phyloP scores from a whole-genome alignment of 2,113 vertebrate species.

The Panthera leo region DNA sequence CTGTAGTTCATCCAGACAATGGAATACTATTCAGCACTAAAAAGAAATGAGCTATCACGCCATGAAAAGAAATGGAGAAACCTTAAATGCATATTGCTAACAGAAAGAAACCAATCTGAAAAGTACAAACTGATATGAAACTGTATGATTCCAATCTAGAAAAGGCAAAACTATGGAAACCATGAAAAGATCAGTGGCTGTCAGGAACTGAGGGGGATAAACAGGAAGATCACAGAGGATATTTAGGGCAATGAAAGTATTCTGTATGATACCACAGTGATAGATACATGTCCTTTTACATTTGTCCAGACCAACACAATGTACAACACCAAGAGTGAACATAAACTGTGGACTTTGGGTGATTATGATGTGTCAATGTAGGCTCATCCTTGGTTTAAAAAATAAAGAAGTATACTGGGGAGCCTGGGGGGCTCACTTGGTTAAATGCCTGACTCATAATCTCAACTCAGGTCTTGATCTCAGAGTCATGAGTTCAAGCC shows the following conservation, averaged over 20 bases:
- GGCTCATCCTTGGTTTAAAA: background rate
- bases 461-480: too few relatives aligned
- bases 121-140: background rate
- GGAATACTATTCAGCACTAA: background rate
- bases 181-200: background rate
- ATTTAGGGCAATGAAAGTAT: background rate
- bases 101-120: background rate
- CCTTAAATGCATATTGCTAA: background rate
- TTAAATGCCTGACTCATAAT: too few relatives aligned
- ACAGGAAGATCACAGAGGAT: background rate
- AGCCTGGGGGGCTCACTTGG: too few relatives aligned
- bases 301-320: background rate
- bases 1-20: background rate
- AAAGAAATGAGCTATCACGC: background rate
- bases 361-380: background rate
- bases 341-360: background rate
- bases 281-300: too few relatives aligned
- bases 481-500: too few relatives aligned
- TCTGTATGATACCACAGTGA: background rate
- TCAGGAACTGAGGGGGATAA: background rate
- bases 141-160: background rate
- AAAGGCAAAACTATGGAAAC: background rate
- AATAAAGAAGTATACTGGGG: background rate
- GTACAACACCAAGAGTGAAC: background rate
- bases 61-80: background rate